Evolutionary conservation across 1,140 invertebrate species (phyloP).

Genomic region (Neoseiulus cucumeris): DNA sequence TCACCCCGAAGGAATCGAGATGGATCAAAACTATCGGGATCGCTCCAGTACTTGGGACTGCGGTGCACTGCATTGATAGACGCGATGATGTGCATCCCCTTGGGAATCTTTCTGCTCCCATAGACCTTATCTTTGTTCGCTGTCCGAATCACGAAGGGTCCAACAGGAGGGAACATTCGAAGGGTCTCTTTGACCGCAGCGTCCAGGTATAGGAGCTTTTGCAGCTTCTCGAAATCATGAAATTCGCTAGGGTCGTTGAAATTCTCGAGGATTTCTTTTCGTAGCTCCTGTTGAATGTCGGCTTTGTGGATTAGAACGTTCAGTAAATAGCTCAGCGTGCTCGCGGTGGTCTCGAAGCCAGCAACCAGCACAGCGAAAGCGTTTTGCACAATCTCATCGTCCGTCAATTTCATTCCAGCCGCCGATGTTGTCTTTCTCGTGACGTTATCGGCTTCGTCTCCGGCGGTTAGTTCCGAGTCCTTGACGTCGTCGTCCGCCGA

Average conservation of each 20-base stretch:
- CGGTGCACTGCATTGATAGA: slow-evolving; percentile 15
- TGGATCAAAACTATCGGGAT: slow-evolving; percentile 17
- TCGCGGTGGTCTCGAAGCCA: background rate
- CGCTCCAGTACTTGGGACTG: slow-evolving; percentile 18
- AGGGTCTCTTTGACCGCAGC: slow-evolving; percentile 28
- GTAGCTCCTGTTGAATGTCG: background rate
- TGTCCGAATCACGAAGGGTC: slow-evolving; percentile 7
- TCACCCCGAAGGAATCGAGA: slow-evolving; percentile 15
- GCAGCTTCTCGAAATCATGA: background rate
- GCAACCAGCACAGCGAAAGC: background rate
- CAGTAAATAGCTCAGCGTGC: background rate
- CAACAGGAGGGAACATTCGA: slow-evolving; percentile 26
- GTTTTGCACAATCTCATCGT: background rate
- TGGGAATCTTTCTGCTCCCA: slow-evolving; percentile 16
- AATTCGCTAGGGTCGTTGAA: background rate
- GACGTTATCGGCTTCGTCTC: background rate
- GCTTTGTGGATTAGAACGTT: background rate
- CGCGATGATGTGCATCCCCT: background rate
- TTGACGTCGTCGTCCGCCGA: background rate
- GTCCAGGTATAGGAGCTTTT: slow-evolving; percentile 22
- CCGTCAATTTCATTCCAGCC: background rate
- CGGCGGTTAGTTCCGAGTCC: background rate
- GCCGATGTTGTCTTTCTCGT: background rate
- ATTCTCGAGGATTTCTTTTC: background rate
- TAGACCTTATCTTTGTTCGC: slow-evolving; percentile 13